A percentile compares a stretch with the other conserved stretches of the same genome.
These are phyloP conservation scores for Pelobates fuscus DNA, from an alignment of 2,113 vertebrate species.

Conservation along the genomic window DNA sequence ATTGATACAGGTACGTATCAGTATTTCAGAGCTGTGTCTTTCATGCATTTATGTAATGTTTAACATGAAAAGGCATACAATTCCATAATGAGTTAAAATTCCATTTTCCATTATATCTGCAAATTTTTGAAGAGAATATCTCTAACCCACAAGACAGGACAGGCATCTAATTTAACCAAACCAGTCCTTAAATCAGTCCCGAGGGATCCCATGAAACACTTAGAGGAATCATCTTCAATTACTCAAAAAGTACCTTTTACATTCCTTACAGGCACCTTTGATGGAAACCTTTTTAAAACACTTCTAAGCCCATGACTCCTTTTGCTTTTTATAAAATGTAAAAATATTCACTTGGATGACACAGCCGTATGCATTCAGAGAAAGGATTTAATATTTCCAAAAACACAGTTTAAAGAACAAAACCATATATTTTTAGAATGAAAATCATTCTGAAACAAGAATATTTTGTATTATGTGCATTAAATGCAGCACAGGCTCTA, in stretches of 20 bases:
- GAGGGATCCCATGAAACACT: not conserved
- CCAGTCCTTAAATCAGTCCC: constrained; percentile 6
- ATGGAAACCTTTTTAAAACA: not conserved
- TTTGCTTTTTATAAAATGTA: not conserved
- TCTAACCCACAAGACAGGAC: not conserved
- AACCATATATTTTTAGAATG: not conserved
- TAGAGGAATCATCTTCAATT: not conserved
- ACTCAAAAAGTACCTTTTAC: not conserved
- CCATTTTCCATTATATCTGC: not conserved
- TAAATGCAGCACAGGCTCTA: not conserved
- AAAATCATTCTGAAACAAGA: not conserved
- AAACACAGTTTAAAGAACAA: not conserved
- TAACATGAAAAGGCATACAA: too few relatives aligned
- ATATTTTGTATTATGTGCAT: not conserved
- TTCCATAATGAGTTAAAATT: too few relatives aligned
- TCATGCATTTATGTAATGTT: too few relatives aligned
- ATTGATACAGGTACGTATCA: too few relatives aligned
- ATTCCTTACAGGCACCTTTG: not conserved
- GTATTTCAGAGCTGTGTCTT: too few relatives aligned
- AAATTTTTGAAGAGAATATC: not conserved
- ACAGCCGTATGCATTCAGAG: not conserved
- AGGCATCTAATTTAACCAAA: constrained; percentile 9
- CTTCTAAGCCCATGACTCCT: not conserved
- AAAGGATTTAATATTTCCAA: not conserved
- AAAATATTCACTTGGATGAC: constrained; percentile 1